Percentiles rank a stretch among this genome's conserved stretches.
These are phyloP conservation scores for Teleogryllus oceanicus DNA, from an alignment of 2,888 invertebrate species.

Conservation along the genomic window DNA sequence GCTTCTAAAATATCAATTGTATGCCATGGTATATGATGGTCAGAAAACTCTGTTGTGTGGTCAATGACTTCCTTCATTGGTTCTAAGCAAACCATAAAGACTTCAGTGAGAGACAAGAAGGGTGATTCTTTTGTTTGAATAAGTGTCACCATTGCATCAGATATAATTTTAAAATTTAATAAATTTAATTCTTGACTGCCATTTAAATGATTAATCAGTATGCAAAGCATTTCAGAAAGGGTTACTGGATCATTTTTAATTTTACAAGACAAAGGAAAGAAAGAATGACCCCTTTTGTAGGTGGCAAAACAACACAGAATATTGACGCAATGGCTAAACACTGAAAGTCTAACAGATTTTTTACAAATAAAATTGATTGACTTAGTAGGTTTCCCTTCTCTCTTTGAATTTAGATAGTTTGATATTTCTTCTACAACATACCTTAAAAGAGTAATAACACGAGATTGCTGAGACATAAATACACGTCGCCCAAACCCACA, in stretches of 20 bases:
- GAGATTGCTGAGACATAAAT: slow-evolving; percentile 26
- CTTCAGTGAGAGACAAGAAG: not conserved
- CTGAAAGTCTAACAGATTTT: slow-evolving; percentile 22
- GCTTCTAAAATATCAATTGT: not conserved
- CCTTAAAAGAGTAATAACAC: slow-evolving; percentile 22
- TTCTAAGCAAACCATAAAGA: slow-evolving; percentile 20
- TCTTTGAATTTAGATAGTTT: not conserved
- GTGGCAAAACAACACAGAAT: slow-evolving; percentile 27
- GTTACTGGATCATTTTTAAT: slow-evolving; percentile 25
- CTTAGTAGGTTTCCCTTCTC: not conserved
- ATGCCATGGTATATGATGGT: slow-evolving; percentile 23
- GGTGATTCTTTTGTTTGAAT: slow-evolving; percentile 4
- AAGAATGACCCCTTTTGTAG: slow-evolving; percentile 23
- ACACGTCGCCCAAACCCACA: slow-evolving; percentile 27
- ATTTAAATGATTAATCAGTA: slow-evolving; percentile 27
- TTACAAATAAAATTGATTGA: not conserved
- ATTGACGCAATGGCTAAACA: slow-evolving; percentile 29
- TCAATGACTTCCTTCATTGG: not conserved
- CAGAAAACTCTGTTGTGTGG: not conserved
- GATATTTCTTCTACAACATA: not conserved
- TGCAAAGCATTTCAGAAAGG: slow-evolving; percentile 26
- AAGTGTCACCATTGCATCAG: not conserved
- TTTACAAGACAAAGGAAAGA: slow-evolving; percentile 30
- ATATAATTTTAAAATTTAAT: not conserved
- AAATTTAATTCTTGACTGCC: not conserved